These are phyloP conservation scores for Thunnus maccoyii DNA, from an alignment of 2,113 vertebrate species.

Conservation along the genomic window DNA sequence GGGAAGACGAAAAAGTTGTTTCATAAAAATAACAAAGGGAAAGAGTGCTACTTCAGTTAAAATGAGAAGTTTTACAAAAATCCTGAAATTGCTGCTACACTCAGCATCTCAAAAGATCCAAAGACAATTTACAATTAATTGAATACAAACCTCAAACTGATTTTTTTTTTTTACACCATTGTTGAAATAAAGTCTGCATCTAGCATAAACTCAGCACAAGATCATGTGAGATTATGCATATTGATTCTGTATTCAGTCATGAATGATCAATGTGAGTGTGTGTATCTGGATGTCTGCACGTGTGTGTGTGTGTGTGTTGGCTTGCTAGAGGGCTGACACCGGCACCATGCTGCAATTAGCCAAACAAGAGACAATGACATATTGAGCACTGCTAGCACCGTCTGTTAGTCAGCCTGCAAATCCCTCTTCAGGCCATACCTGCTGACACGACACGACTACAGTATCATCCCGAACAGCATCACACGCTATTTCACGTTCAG, in stretches of 20 bases:
- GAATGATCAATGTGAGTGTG: not conserved
- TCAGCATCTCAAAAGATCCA: too few relatives aligned
- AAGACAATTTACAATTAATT: not conserved
- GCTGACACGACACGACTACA: slow-evolving; percentile 55
- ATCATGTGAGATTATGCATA: not conserved
- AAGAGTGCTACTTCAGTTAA: not conserved
- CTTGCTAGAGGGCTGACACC: slow-evolving; percentile 64
- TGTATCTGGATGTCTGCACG: not conserved
- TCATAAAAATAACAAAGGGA: slow-evolving; percentile 18
- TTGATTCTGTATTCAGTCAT: not conserved
- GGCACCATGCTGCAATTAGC: slow-evolving; percentile 65
- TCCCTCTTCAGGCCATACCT: slow-evolving; percentile 50
- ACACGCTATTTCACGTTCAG: not conserved
- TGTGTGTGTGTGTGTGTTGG: slow-evolving; percentile 22
- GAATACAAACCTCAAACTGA: not conserved
- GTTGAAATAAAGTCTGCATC: not conserved
- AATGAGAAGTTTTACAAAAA: not conserved
- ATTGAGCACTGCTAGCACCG: slow-evolving; percentile 74
- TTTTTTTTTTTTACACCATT: not conserved
- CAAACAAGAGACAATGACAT: slow-evolving; percentile 71
- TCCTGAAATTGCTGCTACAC: not conserved
- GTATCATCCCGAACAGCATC: not conserved
- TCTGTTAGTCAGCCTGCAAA: slow-evolving; percentile 64
- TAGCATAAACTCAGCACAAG: not conserved
- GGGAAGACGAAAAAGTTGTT: slow-evolving; percentile 33